Evolutionary conservation across 2,113 vertebrate genomes (phyloP).

Genomic region (Phyllostomus discolor): DNA sequence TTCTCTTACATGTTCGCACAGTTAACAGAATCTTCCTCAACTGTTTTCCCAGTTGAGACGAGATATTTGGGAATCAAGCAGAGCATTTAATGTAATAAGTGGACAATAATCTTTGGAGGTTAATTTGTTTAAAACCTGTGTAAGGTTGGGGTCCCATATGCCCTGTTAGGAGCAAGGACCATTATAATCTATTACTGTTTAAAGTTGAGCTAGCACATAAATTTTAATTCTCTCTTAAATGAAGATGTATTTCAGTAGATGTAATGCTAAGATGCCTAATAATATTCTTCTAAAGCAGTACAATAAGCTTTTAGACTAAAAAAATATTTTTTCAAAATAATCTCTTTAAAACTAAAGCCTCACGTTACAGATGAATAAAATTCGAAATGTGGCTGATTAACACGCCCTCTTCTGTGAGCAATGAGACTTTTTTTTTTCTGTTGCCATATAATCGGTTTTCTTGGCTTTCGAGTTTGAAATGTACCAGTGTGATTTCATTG

Average conservation of each 20-base stretch:
- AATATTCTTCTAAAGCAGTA: conserved; percentile 46
- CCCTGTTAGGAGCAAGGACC: conserved; percentile 59
- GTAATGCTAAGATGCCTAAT: conserved; percentile 49
- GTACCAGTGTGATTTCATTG: not conserved
- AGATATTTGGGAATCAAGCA: conserved; percentile 71
- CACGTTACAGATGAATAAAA: not conserved
- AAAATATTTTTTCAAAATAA: conserved; percentile 41
- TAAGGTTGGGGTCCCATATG: conserved; percentile 66
- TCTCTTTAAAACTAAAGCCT: conserved; percentile 48
- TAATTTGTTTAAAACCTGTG: conserved; percentile 70
- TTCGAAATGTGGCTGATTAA: not conserved
- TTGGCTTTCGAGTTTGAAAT: not conserved
- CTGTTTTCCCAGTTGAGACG: conserved; percentile 65
- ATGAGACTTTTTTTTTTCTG: not conserved
- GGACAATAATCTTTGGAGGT: conserved; percentile 71
- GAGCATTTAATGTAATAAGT: conserved; percentile 73
- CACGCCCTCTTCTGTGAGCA: not conserved
- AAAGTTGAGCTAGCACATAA: conserved; percentile 68
- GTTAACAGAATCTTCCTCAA: conserved; percentile 61
- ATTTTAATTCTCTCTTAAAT: conserved; percentile 68
- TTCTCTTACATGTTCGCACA: not conserved
- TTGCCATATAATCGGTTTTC: not conserved
- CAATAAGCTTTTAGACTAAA: conserved; percentile 48
- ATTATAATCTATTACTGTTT: conserved; percentile 71
- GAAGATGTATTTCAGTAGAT: conserved; percentile 64